Evolutionary conservation across 2,113 vertebrate species (phyloP), one percentile per base, ranked within the genome.

Genomic region (Muscicapa adusta): DNA sequence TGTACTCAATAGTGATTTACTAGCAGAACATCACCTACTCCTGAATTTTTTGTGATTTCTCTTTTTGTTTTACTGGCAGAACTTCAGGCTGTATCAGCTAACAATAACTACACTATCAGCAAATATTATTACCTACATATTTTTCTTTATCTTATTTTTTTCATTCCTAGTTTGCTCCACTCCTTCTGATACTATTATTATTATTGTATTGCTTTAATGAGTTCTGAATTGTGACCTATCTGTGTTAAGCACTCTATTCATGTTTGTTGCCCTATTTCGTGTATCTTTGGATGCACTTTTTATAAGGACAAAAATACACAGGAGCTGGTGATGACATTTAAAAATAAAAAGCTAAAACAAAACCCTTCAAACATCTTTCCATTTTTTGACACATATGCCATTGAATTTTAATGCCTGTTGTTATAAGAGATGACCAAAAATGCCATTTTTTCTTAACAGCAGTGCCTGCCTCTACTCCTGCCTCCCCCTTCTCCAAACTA

Each of bases 201-300:
- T 58, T 47, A 48, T 28, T 72, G 18, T 18, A 40, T 26, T 45
- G 10, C 25, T 66, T 24, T 42, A 45, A 47, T 47, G 65, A 38
- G 61, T 45, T 60, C 45, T 65, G 65, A 71, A 31, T 36, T 67
- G 22, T 57, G 51, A 57, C 22, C 48, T 31, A 11, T 48, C 33
- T 33, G 18, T 38, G 38, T 51, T 77, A 63, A 88, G 73, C 40
- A n/a, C 33, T 12, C 8, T 19, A 8, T 68, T 51, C 28, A 45
- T 19, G 45, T 76, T 29, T 57, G 45, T 43, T 16, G 16, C 24
- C 38, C 34, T 75, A 1, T 45, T 78, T 34, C 0, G 0, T 51
- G 11, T 48, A 12, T 75, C 38, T 75, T 71, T 42, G 40, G 22
- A n/a, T 45, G 20, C 66, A 45, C 29, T 42, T 61, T 47, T 81